Evolutionary conservation across 2,113 vertebrate genomes (phyloP).

Genomic region (Antechinus stuartii): DNA sequence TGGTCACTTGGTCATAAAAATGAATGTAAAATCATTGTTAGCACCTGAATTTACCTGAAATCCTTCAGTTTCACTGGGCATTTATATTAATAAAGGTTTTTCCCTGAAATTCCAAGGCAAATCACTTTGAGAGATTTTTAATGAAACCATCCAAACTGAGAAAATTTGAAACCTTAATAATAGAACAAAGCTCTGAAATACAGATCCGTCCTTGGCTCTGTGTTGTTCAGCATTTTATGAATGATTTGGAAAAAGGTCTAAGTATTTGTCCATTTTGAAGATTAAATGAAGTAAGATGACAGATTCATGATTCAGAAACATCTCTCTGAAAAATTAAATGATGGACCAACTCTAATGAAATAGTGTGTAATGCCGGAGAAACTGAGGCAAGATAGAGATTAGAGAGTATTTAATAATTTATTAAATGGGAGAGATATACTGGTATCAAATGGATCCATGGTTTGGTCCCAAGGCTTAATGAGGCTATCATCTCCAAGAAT

Average conservation of each 20-base stretch:
- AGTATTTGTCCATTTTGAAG: background rate
- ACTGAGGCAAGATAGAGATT: too few species aligned
- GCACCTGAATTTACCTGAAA: background rate
- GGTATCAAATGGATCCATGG: too few species aligned
- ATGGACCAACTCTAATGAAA: background rate
- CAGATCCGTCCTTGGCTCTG: background rate
- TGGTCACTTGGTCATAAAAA: background rate
- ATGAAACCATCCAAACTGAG: too few species aligned
- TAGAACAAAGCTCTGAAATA: background rate
- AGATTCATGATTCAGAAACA: background rate
- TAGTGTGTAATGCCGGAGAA: too few species aligned
- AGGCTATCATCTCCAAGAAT: too few species aligned
- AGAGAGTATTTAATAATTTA: too few species aligned
- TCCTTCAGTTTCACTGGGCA: background rate
- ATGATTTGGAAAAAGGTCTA: background rate
- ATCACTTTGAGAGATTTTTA: background rate
- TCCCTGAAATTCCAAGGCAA: background rate
- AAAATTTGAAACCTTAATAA: background rate
- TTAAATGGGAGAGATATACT: too few species aligned
- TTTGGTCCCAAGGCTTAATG: too few species aligned
- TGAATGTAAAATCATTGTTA: background rate
- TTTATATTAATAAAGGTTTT: constrained; percentile 19
- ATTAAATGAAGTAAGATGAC: background rate
- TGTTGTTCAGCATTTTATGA: background rate
- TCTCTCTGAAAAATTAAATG: background rate